Conservation (phyloP, 1,140 invertebrate species). For the Atta colombica region DNA sequence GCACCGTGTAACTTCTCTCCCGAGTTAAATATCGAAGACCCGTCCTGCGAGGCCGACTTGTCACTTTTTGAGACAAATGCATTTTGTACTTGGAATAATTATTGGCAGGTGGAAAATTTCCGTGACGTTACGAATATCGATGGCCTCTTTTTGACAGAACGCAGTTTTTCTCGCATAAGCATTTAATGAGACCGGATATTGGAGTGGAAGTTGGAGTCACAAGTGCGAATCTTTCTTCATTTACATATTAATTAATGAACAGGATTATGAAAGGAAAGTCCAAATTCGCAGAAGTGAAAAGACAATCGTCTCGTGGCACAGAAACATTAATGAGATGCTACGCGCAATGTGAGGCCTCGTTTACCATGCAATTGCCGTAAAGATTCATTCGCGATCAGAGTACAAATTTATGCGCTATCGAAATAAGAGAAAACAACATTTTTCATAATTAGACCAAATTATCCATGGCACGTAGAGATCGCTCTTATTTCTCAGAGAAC, state of each 20-base stretch:
- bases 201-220: neutral
- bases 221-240: neutral
- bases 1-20: neutral
- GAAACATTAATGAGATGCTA: constrained; percentile 44
- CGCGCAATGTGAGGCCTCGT: neutral
- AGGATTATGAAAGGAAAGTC: constrained; percentile 32
- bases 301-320: constrained; percentile 34
- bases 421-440: constrained; percentile 3
- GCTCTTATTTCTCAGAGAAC: neutral
- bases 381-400: constrained; percentile 3
- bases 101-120: neutral
- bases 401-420: neutral
- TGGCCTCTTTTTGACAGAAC: neutral
- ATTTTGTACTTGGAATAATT: neutral
- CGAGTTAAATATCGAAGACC: constrained; percentile 26
- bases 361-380: constrained; percentile 6
- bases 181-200: neutral
- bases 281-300: constrained; percentile 55
- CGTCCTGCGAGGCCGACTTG: neutral
- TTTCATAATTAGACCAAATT: neutral
- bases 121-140: neutral
- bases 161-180: neutral
- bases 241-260: constrained; percentile 6
- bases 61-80: neutral
- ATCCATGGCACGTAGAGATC: neutral